These are phyloP conservation scores for Pristionchus mayeri DNA, from an alignment of 2,888 invertebrate species.

Conservation along the genomic window DNA sequence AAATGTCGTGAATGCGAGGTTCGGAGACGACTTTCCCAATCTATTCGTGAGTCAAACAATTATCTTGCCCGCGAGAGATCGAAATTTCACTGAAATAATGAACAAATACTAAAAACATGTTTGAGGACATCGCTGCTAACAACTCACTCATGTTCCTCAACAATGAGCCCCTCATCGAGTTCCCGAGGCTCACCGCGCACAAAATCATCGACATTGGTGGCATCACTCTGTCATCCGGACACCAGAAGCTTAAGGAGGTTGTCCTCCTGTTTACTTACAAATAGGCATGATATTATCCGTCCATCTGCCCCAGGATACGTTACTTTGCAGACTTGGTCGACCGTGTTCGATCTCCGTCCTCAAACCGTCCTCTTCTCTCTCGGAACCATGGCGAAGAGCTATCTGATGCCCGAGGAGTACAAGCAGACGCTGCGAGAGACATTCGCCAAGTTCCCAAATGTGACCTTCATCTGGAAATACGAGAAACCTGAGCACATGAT, in stretches of 20 bases:
- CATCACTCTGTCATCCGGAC: neutral
- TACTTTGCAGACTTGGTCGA: conserved; percentile 34
- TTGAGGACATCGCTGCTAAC: conserved; percentile 3
- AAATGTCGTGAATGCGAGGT: neutral
- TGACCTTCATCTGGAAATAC: conserved; percentile 45
- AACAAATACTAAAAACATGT: neutral
- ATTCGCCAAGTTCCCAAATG: conserved; percentile 32
- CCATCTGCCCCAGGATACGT: too few relatives aligned
- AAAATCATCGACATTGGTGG: conserved; percentile 47
- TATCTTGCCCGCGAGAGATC: too few relatives aligned
- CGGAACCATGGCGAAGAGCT: conserved; percentile 12
- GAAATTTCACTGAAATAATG: too few relatives aligned
- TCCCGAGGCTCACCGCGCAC: conserved; percentile 17
- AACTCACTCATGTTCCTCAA: conserved; percentile 35
- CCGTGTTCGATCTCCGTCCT: conserved; percentile 22
- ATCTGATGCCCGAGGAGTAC: conserved; percentile 43
- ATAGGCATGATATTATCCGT: too few relatives aligned
- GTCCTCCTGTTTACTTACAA: too few relatives aligned
- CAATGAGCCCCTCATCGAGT: conserved; percentile 44
- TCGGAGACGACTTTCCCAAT: conserved; percentile 25
- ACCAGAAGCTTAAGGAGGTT: conserved; percentile 36
- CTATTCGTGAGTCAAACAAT: conserved; percentile 20
- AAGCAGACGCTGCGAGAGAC: conserved; percentile 41
- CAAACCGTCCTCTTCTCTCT: conserved; percentile 36
- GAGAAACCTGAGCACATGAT: conserved; percentile 46